Evolutionary conservation across 37 sponge, comb jelly and placozoan species (phyloP), one percentile per base, ranked within the genome.

Genomic region (Amphimedon queenslandica): DNA sequence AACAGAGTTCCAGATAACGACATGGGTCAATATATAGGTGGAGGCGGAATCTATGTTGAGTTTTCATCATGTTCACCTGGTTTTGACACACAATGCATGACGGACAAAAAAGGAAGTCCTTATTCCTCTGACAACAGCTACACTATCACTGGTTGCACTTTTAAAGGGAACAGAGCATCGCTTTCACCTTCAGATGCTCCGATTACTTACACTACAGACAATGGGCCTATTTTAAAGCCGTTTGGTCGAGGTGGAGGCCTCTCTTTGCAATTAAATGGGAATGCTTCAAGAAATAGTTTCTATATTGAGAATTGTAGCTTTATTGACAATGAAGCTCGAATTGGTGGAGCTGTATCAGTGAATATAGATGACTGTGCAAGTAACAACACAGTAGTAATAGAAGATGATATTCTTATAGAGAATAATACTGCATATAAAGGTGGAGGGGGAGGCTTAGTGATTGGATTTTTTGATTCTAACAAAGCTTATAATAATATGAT

Each of bases 31-130:
- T 70, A 43, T 40, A n/a, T 51, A 74, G 58, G 58, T 16, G 69
- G 78, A 32, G 57, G 69, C 30, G 78, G 78, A 3, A 2, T 77
- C 28, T 67, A 66, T 29, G 43, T 77, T 27, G 69, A 77, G 39
- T 33, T 34, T 2, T 42, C 57, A 21, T 67, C 31, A 31, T 67
- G 69, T 61, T 37, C 38, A 1, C 63, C 40, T 43, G 71, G 71
- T 5, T 25, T 6, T 25, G 5, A 6, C 5, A 13, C 5, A 6
- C 27, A 60, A 11, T 11, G 28, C 27, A 25, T 6, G 21, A 6
- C 5, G 24, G 28, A 60, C 21, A 6, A n/a, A 13, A n/a, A 11
- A 25, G 27, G 21, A 6, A 60, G 21, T n/a, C 61, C 61, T 25
- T n/a, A 25, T n/a, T 6, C 28, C 5, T n/a, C 5, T n/a, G 21